phyloP scores from a whole-genome alignment of 2,888 invertebrate species.

The Protophormia terraenovae region DNA sequence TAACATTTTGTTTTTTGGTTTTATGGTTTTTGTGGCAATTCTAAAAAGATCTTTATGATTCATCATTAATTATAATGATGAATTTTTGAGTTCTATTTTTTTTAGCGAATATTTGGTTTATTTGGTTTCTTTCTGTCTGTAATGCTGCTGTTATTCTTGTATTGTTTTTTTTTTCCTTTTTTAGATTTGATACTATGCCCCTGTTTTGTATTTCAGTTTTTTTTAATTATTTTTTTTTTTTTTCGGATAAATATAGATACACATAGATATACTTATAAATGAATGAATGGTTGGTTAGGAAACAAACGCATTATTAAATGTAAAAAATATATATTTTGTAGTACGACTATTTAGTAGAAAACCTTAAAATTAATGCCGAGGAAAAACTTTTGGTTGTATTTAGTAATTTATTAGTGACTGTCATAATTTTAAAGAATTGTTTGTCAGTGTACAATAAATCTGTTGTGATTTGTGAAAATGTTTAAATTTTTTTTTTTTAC shows the following conservation, averaged over 20 bases:
- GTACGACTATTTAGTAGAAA: constrained; percentile 10
- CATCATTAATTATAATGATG: constrained; percentile 57
- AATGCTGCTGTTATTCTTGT: neutral
- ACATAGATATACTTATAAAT: neutral
- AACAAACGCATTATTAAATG: constrained; percentile 46
- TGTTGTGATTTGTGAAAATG: no score
- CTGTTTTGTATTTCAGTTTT: neutral
- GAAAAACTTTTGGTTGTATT: no score
- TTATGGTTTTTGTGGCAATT: constrained; percentile 37
- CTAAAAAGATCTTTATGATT: constrained; percentile 32
- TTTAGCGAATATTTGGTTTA: neutral
- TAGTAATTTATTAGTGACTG: no score
- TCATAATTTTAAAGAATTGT: no score
- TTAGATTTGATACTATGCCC: neutral
- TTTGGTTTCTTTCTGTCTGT: neutral
- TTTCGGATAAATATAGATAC: neutral
- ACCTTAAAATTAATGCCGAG: neutral
- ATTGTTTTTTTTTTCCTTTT: neutral
- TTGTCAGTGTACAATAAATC: no score
- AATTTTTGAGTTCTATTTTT: constrained; percentile 28
- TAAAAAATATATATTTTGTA: neutral
- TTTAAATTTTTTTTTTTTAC: no score
- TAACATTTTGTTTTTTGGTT: constrained; percentile 9
- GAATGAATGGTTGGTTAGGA: neutral
- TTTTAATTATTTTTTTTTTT: neutral